A percentile compares a stretch with the other conserved stretches of the same genome.
Conservation (phyloP, 2,888 invertebrate genomes). For the Acronicta psi region DNA sequence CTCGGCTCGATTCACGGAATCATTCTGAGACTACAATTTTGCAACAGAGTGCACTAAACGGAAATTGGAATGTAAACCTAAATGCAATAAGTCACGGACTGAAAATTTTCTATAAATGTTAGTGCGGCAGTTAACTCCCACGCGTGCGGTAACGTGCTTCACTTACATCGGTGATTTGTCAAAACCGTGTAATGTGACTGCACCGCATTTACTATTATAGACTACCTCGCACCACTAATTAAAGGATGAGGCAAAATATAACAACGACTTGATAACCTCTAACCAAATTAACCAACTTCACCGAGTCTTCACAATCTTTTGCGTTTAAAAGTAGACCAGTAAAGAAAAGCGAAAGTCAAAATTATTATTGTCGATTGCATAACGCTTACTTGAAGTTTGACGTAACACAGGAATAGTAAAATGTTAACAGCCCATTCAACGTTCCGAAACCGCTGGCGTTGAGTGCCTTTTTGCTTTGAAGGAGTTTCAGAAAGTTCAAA, state of each 20-base stretch:
- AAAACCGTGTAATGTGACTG: constrained; percentile 58
- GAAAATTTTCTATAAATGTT: constrained; percentile 54
- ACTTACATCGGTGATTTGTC: constrained; percentile 59
- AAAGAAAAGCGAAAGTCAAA: constrained; percentile 19
- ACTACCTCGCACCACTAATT: constrained; percentile 29
- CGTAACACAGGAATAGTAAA: constrained; percentile 40
- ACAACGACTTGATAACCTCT: neutral
- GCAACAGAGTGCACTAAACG: constrained; percentile 47
- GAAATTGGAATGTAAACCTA: constrained; percentile 52
- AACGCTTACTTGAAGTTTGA: constrained; percentile 19
- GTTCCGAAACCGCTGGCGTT: constrained; percentile 24
- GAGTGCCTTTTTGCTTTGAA: constrained; percentile 38
- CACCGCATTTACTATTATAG: constrained; percentile 32
- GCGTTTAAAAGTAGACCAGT: too few species aligned
- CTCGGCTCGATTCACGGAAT: constrained; percentile 23
- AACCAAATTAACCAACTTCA: neutral
- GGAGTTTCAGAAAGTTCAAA: constrained; percentile 38
- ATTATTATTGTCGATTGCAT: constrained; percentile 24
- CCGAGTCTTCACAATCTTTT: too few species aligned
- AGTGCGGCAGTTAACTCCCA: constrained; percentile 43
- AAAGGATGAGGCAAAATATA: constrained; percentile 34
- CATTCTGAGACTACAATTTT: constrained; percentile 35
- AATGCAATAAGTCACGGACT: constrained; percentile 53
- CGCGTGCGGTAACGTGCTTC: constrained; percentile 38
- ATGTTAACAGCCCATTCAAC: constrained; percentile 30